Evolutionary conservation across 2,888 invertebrate genomes (phyloP).

Genomic region (Netelia fuscicornis): DNA sequence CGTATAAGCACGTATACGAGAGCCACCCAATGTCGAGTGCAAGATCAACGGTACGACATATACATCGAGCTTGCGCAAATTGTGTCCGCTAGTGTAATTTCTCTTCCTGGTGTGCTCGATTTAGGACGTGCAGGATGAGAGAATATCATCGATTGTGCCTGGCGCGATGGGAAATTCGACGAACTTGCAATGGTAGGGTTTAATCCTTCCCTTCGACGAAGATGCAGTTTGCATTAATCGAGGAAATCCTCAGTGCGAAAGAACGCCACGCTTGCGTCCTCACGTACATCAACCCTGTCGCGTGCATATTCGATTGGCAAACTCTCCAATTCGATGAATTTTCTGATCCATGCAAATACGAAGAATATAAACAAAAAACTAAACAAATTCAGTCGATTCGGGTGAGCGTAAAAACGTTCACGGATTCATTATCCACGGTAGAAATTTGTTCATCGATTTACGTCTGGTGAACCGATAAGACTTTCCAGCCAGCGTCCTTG

Average conservation of each 20-base stretch:
- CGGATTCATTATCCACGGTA: not conserved
- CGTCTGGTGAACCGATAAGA: no score
- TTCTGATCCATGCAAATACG: not conserved
- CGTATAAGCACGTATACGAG: conserved; percentile 3
- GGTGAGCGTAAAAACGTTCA: not conserved
- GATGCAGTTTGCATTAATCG: conserved; percentile 32
- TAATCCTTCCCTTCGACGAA: not conserved
- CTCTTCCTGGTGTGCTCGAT: no score
- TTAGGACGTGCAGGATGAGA: no score
- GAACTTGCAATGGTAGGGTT: no score
- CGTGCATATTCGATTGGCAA: not conserved
- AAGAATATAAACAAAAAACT: not conserved
- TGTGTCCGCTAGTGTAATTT: no score
- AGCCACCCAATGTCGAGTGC: not conserved
- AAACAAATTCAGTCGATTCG: not conserved
- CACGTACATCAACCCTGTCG: conserved; percentile 22
- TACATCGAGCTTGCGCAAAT: no score
- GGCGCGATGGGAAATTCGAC: no score
- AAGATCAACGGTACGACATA: no score
- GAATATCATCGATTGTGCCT: no score
- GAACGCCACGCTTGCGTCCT: conserved; percentile 37
- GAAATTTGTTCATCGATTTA: not conserved
- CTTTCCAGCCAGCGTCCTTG: no score
- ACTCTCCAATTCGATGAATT: not conserved
- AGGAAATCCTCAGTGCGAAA: conserved; percentile 12